Evolutionary conservation across 2,888 invertebrate species (phyloP).

Genomic region (Drosophila buzzatii): DNA sequence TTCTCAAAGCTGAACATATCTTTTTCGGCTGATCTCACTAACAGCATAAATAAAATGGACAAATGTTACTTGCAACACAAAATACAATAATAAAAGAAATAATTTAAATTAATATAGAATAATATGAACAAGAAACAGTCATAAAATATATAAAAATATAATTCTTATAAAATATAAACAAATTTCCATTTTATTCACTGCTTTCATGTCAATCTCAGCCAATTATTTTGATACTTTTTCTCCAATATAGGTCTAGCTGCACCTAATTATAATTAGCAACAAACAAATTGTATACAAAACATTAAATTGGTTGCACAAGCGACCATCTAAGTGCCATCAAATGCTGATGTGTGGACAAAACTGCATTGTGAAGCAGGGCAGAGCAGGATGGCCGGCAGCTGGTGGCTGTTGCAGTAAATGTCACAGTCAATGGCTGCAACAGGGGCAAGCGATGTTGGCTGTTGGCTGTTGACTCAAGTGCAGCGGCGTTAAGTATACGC

Average conservation of each 20-base stretch:
- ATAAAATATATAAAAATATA: too few species aligned
- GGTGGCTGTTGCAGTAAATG: conserved; percentile 36
- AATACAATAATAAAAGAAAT: too few species aligned
- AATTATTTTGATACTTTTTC: neutral
- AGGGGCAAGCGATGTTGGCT: conserved; percentile 62
- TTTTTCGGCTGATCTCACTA: too few species aligned
- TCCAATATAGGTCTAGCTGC: neutral
- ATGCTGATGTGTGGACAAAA: conserved; percentile 28
- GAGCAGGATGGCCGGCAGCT: conserved; percentile 26
- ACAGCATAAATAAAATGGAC: too few species aligned
- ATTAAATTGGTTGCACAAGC: conserved; percentile 26
- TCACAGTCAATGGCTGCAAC: conserved; percentile 50
- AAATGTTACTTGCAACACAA: too few species aligned
- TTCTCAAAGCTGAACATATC: too few species aligned
- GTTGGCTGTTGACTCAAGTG: conserved; percentile 63
- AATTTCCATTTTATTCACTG: neutral
- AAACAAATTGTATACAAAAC: conserved; percentile 11
- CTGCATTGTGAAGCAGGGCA: conserved; percentile 55
- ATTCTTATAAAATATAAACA: too few species aligned
- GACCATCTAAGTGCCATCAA: conserved; percentile 26
- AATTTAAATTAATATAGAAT: too few species aligned
- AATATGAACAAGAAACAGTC: too few species aligned
- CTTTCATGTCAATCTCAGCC: neutral
- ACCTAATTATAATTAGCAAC: conserved; percentile 37
- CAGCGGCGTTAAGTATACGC: conserved; percentile 78